Conservation (phyloP, 2,113 vertebrate species). For the Cyprinus carpio region DNA sequence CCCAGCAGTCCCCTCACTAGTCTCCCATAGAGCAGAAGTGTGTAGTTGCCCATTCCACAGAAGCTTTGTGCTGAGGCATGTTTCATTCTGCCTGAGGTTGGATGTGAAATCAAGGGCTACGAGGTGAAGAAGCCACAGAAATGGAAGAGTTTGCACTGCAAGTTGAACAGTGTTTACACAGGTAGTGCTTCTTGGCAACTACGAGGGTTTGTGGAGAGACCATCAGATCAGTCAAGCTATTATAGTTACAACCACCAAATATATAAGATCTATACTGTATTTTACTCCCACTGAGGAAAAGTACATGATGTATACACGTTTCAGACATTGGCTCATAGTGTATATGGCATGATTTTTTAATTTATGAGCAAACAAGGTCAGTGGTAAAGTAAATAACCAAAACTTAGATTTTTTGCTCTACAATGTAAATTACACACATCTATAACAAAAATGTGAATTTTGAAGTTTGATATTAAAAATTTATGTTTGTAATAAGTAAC, state of each 20-base stretch:
- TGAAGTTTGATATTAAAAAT: too few species aligned
- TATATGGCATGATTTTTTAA: too few species aligned
- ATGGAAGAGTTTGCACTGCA: constrained; percentile 14
- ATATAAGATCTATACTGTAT: neutral
- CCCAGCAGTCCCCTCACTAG: neutral
- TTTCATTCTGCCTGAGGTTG: constrained; percentile 21
- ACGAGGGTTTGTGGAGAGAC: neutral
- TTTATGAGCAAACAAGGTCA: too few species aligned
- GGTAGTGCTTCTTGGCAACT: constrained; percentile 27
- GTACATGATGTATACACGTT: too few species aligned
- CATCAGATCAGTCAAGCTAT: neutral
- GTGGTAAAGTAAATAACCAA: too few species aligned
- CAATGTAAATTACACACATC: too few species aligned
- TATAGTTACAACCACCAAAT: neutral
- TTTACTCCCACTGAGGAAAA: neutral
- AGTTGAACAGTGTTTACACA: constrained; percentile 28
- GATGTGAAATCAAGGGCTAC: constrained; percentile 11
- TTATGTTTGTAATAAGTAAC: too few species aligned
- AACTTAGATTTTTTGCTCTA: too few species aligned
- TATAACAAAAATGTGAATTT: too few species aligned
- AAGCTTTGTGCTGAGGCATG: constrained; percentile 25
- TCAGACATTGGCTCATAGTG: too few species aligned
- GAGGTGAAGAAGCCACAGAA: constrained; percentile 36
- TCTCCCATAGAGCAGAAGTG: neutral
- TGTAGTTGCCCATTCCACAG: constrained; percentile 20